Conservation (phyloP, 2,888 invertebrate species). For the Muscina levida region DNA sequence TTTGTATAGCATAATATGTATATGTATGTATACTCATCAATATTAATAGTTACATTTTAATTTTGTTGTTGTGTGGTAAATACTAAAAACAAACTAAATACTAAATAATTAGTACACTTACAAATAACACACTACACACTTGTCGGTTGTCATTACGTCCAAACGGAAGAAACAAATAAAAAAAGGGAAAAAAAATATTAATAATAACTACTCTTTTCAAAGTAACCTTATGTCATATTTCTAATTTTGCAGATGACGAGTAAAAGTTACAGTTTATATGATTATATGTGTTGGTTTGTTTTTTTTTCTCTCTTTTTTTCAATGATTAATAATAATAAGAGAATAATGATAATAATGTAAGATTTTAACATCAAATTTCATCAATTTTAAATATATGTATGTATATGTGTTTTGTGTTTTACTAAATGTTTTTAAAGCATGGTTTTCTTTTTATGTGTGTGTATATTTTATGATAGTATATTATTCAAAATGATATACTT, state of each 20-base stretch:
- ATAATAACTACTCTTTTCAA: background rate
- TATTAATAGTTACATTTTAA: slow-evolving; percentile 31
- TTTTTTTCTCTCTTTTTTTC: background rate
- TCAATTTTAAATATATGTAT: background rate
- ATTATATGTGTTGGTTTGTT: background rate
- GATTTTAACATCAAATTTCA: slow-evolving; percentile 28
- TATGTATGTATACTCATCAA: slow-evolving; percentile 22
- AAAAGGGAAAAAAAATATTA: too few species aligned
- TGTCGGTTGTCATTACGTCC: background rate
- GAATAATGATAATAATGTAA: slow-evolving; percentile 23
- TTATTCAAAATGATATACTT: slow-evolving; percentile 16
- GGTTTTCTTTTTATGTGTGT: slow-evolving; percentile 1
- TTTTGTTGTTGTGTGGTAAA: slow-evolving; percentile 31
- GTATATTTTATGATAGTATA: slow-evolving; percentile 17
- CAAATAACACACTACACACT: slow-evolving; percentile 29
- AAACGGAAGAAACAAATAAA: background rate
- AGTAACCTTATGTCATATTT: slow-evolving; percentile 9
- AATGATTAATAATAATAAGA: background rate
- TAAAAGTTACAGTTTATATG: slow-evolving; percentile 10
- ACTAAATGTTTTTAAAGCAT: slow-evolving; percentile 29
- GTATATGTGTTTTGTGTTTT: slow-evolving; percentile 10
- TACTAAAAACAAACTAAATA: slow-evolving; percentile 41
- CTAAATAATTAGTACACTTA: slow-evolving; percentile 40
- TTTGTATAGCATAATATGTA: background rate
- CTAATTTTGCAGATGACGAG: slow-evolving; percentile 19